phyloP scores from a whole-genome alignment of 2,888 invertebrate species.

The Lycia hirtaria region DNA sequence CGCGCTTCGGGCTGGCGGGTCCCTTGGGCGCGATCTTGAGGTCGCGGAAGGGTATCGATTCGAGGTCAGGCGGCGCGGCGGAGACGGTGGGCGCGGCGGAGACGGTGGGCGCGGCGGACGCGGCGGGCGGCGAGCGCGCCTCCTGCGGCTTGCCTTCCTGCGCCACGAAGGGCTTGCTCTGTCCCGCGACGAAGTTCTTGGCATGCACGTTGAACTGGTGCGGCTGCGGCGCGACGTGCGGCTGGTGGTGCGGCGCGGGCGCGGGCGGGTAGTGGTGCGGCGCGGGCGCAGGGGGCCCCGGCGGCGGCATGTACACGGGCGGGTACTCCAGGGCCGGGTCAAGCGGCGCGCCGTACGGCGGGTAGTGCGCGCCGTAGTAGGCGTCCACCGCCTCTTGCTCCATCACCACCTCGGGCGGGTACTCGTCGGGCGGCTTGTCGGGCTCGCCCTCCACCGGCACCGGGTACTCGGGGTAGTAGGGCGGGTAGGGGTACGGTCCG shows the following conservation, averaged over 20 bases:
- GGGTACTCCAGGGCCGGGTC: conserved; percentile 76
- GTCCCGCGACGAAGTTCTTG: conserved; percentile 80
- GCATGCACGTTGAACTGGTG: conserved; percentile 83
- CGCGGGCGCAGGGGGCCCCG: conserved; percentile 63
- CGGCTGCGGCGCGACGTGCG: conserved; percentile 53
- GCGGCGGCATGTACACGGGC: conserved; percentile 73
- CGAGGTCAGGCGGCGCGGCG: conserved; percentile 54
- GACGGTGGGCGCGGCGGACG: conserved; percentile 54
- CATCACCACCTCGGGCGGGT: conserved; percentile 76
- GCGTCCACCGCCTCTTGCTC: conserved; percentile 81
- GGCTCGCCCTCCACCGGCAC: conserved; percentile 76
- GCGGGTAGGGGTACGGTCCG: conserved; percentile 78
- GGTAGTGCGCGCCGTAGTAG: conserved; percentile 76
- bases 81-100: conserved; percentile 55
- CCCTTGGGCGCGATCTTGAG: conserved; percentile 70
- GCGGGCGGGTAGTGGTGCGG: conserved; percentile 65
- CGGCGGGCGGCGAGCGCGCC: conserved; percentile 53
- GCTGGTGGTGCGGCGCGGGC: conserved; percentile 65
- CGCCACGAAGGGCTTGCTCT: conserved; percentile 61
- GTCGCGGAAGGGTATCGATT: conserved; percentile 75
- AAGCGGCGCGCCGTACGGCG: conserved; percentile 71
- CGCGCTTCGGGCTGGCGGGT: conserved; percentile 72
- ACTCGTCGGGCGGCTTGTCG: conserved; percentile 80
- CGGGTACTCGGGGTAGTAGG: conserved; percentile 77
- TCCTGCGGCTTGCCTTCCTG: conserved; percentile 69